Conservation (phyloP, 2,888 invertebrate genomes). For the Hedya salicella region DNA sequence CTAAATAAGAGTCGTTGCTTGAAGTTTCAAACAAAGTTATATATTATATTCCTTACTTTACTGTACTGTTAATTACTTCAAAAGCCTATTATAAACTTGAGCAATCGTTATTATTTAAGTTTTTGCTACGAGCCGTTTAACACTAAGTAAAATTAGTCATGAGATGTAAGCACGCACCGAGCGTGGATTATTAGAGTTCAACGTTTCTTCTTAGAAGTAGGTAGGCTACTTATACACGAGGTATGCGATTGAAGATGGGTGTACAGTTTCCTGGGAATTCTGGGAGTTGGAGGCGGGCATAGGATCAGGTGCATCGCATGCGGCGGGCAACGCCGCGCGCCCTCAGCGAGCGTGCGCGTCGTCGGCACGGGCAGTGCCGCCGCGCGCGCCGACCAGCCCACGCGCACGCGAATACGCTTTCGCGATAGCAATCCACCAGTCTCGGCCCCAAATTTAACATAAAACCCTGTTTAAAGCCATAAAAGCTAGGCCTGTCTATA, state of each 20-base stretch:
- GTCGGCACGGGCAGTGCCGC: constrained; percentile 66
- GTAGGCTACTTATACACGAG: constrained; percentile 47
- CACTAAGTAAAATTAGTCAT: constrained; percentile 32
- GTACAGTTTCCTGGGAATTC: constrained; percentile 56
- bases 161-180: constrained; percentile 35
- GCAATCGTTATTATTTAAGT: neutral
- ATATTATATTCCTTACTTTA: neutral
- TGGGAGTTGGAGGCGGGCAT: constrained; percentile 58
- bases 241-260: constrained; percentile 50
- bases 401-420: constrained; percentile 76
- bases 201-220: constrained; percentile 51
- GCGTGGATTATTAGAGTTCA: constrained; percentile 29
- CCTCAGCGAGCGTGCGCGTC: constrained; percentile 34
- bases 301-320: constrained; percentile 76
- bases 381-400: constrained; percentile 76
- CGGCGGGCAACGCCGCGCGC: constrained; percentile 52
- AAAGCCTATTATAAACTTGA: neutral
- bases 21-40: too few relatives aligned
- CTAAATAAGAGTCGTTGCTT: too few relatives aligned
- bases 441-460: constrained; percentile 53
- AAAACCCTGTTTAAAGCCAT: constrained; percentile 62
- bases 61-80: neutral
- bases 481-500: constrained; percentile 60
- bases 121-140: constrained; percentile 26
- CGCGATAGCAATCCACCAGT: constrained; percentile 59